phyloP scores from a whole-genome alignment of 2,888 invertebrate genomes.

The Cosmia trapezina region DNA sequence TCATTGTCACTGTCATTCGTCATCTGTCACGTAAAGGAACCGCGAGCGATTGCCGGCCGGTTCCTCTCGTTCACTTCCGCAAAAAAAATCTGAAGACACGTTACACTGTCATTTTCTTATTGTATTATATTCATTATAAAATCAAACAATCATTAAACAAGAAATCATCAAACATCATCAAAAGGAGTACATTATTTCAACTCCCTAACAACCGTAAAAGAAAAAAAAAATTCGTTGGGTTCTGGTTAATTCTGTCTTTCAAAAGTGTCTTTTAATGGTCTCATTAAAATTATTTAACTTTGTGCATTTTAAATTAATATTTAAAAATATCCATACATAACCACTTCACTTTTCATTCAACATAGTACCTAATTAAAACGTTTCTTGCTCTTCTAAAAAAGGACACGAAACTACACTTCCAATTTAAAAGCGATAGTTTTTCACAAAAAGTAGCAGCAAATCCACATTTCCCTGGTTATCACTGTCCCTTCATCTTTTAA shows the following conservation, averaged over 20 bases:
- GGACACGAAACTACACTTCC: neutral
- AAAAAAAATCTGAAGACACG: too few species aligned
- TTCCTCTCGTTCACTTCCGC: too few species aligned
- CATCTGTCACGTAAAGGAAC: too few species aligned
- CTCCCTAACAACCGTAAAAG: too few species aligned
- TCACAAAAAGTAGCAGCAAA: slow-evolving; percentile 14
- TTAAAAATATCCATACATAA: neutral
- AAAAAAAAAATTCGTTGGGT: neutral
- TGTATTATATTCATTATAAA: too few species aligned
- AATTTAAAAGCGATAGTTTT: slow-evolving; percentile 28
- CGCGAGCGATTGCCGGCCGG: too few species aligned
- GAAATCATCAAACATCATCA: too few species aligned
- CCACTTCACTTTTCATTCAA: neutral
- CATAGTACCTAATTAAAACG: neutral
- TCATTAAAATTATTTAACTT: neutral
- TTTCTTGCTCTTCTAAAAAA: neutral
- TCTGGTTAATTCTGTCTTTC: neutral
- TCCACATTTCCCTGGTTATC: slow-evolving; percentile 36
- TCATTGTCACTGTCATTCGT: too few species aligned
- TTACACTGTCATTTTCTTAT: too few species aligned
- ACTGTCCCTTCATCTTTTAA: slow-evolving; percentile 48
- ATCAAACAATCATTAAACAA: too few species aligned
- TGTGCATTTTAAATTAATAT: too few species aligned
- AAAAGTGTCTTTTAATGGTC: neutral
- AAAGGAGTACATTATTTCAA: too few species aligned